These are phyloP conservation scores for Eupithecia insigniata DNA, from an alignment of 2,888 invertebrate genomes.

Conservation along the genomic window DNA sequence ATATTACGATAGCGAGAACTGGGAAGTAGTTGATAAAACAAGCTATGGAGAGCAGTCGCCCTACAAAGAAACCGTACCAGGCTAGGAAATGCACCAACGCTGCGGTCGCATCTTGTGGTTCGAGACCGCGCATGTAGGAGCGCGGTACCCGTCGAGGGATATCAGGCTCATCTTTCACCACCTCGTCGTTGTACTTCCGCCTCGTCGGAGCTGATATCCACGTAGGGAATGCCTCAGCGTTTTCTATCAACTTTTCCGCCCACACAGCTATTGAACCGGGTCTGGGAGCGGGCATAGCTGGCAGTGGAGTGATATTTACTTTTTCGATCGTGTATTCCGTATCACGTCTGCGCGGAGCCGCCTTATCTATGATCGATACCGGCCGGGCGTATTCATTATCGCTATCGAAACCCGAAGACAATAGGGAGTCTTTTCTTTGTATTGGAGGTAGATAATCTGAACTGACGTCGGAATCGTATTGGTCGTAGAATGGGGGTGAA, in stretches of 20 bases:
- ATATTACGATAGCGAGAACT: constrained; percentile 83
- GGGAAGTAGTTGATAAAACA: constrained; percentile 88
- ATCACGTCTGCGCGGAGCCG: constrained; percentile 65
- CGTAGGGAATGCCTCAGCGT: constrained; percentile 81
- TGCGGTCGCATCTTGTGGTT: constrained; percentile 89
- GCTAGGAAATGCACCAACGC: constrained; percentile 88
- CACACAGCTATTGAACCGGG: constrained; percentile 72
- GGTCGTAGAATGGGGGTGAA: constrained; percentile 59
- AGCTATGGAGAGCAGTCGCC: constrained; percentile 88
- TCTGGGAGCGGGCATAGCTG: constrained; percentile 72
- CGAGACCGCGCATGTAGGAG: constrained; percentile 86
- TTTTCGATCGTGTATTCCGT: constrained; percentile 67
- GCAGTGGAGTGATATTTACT: constrained; percentile 80
- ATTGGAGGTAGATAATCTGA: constrained; percentile 66
- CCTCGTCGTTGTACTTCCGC: constrained; percentile 67
- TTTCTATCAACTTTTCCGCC: constrained; percentile 82
- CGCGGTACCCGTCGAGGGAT: constrained; percentile 73
- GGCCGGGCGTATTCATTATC: constrained; percentile 73
- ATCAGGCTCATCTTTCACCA: constrained; percentile 71
- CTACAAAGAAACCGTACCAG: constrained; percentile 90
- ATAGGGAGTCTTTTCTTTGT: constrained; percentile 41
- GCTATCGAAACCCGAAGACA: constrained; percentile 58
- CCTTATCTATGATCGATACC: constrained; percentile 70
- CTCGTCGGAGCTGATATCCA: constrained; percentile 80
- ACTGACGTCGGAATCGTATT: constrained; percentile 62